These are phyloP conservation scores for Aspiorhynchus laticeps DNA, from an alignment of 2,113 vertebrate species.

Conservation along the genomic window DNA sequence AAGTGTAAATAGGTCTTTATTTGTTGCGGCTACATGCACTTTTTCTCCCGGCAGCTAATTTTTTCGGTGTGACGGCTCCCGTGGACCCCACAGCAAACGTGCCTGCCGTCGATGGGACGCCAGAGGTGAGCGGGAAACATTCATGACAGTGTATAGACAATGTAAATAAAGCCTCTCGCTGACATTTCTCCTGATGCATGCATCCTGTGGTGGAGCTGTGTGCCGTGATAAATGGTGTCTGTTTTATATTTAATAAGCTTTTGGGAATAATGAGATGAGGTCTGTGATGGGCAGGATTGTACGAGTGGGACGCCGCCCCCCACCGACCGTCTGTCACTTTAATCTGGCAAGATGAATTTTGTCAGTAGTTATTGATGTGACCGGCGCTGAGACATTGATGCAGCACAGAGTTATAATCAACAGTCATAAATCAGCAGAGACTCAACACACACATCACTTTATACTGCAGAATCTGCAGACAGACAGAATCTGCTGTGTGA, in stretches of 20 bases:
- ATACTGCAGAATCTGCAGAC: not conserved
- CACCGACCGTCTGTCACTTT: constrained; percentile 14
- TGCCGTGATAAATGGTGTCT: constrained; percentile 18
- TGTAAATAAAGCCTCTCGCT: constrained; percentile 16
- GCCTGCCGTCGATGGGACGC: not conserved
- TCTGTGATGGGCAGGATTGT: constrained; percentile 12
- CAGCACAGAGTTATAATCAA: not conserved
- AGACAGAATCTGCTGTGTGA: not conserved
- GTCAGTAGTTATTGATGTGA: constrained; percentile 32
- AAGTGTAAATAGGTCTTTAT: not conserved
- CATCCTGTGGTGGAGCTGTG: not conserved
- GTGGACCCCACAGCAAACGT: not conserved
- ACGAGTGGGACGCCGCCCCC: not conserved
- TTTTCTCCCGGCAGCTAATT: not conserved
- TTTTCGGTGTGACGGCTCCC: not conserved
- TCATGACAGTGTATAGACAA: not conserved
- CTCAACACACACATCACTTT: not conserved
- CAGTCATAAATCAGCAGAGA: constrained; percentile 6
- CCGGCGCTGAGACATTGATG: constrained; percentile 1
- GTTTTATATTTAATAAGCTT: constrained; percentile 42
- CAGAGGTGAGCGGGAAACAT: not conserved
- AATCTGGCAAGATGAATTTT: constrained; percentile 37
- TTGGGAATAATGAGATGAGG: constrained; percentile 38
- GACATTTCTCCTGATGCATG: constrained; percentile 14
- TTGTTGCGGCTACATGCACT: not conserved